These are phyloP conservation scores for Muricea muricata DNA, from an alignment of 92 coral and sea anemone genomes.

Conservation along the genomic window DNA sequence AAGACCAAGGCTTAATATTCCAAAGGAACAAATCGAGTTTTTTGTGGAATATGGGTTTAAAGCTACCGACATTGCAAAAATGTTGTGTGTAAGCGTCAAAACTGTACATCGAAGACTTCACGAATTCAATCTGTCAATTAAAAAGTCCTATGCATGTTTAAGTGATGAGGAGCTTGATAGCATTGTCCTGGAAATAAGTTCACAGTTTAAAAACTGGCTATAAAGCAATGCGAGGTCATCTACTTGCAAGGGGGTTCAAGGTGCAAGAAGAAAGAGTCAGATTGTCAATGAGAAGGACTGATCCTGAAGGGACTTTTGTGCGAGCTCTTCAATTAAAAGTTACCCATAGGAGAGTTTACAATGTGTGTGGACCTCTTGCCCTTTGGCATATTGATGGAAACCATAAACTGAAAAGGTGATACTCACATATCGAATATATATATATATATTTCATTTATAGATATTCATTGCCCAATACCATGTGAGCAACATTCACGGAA, in stretches of 20 bases:
- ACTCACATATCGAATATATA: too few relatives aligned
- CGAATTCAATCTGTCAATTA: slow-evolving; percentile 17
- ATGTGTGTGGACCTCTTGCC: slow-evolving; percentile 64
- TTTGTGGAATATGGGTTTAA: slow-evolving; percentile 36
- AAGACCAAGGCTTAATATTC: slow-evolving; percentile 26
- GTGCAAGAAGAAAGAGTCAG: slow-evolving; percentile 54
- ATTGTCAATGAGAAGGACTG: slow-evolving; percentile 61
- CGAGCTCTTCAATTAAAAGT: slow-evolving; percentile 67
- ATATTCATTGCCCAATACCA: too few relatives aligned
- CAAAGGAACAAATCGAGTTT: slow-evolving; percentile 25
- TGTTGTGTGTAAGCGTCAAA: slow-evolving; percentile 14
- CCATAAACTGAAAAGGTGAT: slow-evolving; percentile 49
- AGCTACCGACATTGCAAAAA: slow-evolving; percentile 31
- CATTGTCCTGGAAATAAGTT: slow-evolving; percentile 28
- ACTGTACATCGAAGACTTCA: slow-evolving; percentile 28
- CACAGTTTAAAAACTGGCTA: slow-evolving; percentile 61
- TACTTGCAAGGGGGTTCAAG: slow-evolving; percentile 55
- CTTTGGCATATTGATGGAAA: slow-evolving; percentile 70
- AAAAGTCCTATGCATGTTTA: slow-evolving; percentile 14
- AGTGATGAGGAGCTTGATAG: slow-evolving; percentile 31
- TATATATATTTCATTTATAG: too few relatives aligned
- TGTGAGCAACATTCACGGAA: too few relatives aligned
- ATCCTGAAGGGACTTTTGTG: slow-evolving; percentile 63
- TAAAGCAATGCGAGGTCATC: slow-evolving; percentile 66
- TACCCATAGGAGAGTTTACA: slow-evolving; percentile 70